Base-by-base conservation (phyloP, 1,140 invertebrate genomes). In the Whitmania pigra region DNA sequence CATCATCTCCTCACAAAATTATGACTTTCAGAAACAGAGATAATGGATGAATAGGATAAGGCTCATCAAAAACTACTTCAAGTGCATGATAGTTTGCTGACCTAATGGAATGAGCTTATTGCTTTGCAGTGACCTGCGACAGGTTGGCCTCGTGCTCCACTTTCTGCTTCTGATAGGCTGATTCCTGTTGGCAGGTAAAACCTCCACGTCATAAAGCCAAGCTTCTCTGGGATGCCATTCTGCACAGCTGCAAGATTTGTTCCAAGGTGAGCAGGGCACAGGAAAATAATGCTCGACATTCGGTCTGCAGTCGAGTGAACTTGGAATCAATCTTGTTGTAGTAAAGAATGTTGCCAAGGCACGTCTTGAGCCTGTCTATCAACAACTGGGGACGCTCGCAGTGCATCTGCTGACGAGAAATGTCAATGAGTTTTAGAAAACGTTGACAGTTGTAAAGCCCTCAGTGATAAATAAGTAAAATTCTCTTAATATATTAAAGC, bases 241-340 rank as follows among this genome's bases (percentile, higher is more conserved):
- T 49, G 29, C 75, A 55, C 18, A 79, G 69, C 2, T 71, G 43
- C n/a, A 53, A 54, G 0, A 77, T 75, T 68, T 78, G 77, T 31
- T 78, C 76, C 71, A 77, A 73, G 60, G 79, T 80, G n/a, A 77
- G 75, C 20, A 80, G 73, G 31, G 43, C 13, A 15, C 69, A 55
- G 69, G 11, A 63, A 63, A 18, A 4, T 7, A 82, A 80, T 68
- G 81, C 78, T 29, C 76, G 74, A 70, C 80, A 81, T 43, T 82
- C 80, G 40, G 78, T 78, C 76, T 82, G 80, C 76, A 82, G 76
- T 70, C 89, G 86, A 11, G 92, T 94, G 76, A 95, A 93, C 9
- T 88, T 87, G 0, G 88, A 78, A 0, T 90, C 92, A 27, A 97
- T 91, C 83, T 98, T 94, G 82, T 97, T 94, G 82, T 90, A 98